A percentile compares a stretch with the other conserved stretches of the same genome.
phyloP scores from a whole-genome alignment of 2,113 vertebrate species.

The Anser brachyrhynchus region DNA sequence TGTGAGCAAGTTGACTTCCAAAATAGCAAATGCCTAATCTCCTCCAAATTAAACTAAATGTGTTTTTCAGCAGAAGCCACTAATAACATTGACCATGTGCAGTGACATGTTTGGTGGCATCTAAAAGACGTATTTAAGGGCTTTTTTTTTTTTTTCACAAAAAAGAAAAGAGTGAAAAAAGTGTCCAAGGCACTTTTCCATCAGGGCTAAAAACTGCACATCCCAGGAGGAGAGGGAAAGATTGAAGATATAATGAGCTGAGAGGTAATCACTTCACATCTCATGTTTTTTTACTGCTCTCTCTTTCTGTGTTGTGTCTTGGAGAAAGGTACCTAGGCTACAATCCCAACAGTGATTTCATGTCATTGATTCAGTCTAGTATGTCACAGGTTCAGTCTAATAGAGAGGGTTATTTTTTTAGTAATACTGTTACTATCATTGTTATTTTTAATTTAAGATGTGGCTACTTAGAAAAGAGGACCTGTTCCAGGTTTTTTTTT shows the following conservation, averaged over 20 bases:
- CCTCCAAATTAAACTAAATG: slow-evolving; percentile 4
- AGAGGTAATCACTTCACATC: neutral
- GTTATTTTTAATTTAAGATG: neutral
- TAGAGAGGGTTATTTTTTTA: neutral
- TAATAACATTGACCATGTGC: neutral
- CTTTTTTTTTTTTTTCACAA: neutral
- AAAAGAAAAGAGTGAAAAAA: neutral
- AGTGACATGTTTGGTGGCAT: neutral
- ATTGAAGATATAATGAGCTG: neutral
- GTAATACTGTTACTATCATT: neutral
- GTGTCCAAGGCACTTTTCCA: neutral
- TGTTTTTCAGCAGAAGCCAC: neutral
- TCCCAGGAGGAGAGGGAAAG: neutral
- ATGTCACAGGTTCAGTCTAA: neutral
- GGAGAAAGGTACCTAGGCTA: neutral
- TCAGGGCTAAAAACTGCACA: neutral
- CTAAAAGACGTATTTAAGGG: neutral
- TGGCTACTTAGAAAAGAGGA: neutral
- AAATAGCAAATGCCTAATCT: slow-evolving; percentile 6
- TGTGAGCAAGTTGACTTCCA: neutral
- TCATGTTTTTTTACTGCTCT: neutral
- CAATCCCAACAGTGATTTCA: neutral
- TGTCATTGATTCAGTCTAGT: neutral
- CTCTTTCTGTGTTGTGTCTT: neutral
- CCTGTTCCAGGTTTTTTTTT: neutral